These are phyloP conservation scores for Chrysaora quinquecirrha DNA, from an alignment of 30 jellyfish, hydroid and myxozoan genomes.

Conservation along the genomic window DNA sequence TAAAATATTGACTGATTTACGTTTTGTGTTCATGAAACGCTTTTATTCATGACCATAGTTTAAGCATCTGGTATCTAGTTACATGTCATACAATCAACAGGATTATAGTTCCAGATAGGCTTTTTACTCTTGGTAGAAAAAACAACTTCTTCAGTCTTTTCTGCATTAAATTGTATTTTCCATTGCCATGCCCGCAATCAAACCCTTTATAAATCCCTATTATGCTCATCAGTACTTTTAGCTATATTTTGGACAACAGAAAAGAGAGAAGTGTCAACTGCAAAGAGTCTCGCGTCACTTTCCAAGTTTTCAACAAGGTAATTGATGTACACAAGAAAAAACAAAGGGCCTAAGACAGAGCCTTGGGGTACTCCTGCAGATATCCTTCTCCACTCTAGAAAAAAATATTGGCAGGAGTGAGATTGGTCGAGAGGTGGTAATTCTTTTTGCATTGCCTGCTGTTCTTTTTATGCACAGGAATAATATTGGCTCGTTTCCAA, in stretches of 20 bases:
- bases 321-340: constrained; percentile 29
- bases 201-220: background rate
- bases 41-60: too few species aligned
- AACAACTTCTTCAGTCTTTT: constrained; percentile 15
- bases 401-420: constrained; percentile 20
- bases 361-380: constrained; percentile 32
- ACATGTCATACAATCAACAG: too few species aligned
- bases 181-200: background rate
- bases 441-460: constrained; percentile 12
- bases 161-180: background rate
- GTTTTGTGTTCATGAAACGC: too few species aligned
- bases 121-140: constrained; percentile 15
- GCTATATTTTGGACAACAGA: constrained; percentile 17
- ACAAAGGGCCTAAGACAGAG: constrained; percentile 42
- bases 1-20: too few species aligned
- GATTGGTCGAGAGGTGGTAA: constrained; percentile 1
- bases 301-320: constrained; percentile 20
- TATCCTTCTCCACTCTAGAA: background rate
- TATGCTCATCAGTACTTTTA: background rate
- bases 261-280: constrained; percentile 19
- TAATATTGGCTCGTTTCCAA: constrained; percentile 62
- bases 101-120: too few species aligned
- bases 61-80: too few species aligned
- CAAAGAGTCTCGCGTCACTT: constrained; percentile 27
- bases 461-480: constrained; percentile 59